Conservation (phyloP, 2,797 vertebrate species). For the Catharus ustulatus region DNA sequence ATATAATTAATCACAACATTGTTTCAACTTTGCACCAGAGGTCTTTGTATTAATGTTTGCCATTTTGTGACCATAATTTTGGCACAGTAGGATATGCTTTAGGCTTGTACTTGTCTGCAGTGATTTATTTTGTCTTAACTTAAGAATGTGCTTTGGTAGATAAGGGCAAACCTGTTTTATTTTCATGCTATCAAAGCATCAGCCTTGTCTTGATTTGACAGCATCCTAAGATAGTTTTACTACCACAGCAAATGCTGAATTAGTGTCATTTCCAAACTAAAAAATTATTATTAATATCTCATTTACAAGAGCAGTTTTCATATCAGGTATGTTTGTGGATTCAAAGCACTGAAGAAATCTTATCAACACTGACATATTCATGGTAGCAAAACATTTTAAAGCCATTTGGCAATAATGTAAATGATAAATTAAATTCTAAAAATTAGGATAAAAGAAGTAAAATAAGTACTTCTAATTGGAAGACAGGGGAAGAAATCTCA, state of each 20-base stretch:
- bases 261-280: conserved; percentile 26
- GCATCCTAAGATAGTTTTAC: conserved; percentile 9
- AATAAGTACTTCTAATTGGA: neutral
- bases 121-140: conserved; percentile 60
- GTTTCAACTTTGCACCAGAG: neutral
- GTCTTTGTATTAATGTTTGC: neutral
- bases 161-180: conserved; percentile 52
- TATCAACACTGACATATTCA: neutral
- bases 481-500: neutral
- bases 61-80: conserved; percentile 11
- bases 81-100: conserved; percentile 36
- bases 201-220: conserved; percentile 47
- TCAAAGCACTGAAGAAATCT: conserved; percentile 45
- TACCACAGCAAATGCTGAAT: conserved; percentile 31
- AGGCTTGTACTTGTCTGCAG: conserved; percentile 58
- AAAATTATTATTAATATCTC: conserved; percentile 21
- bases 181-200: conserved; percentile 46
- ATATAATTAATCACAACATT: neutral
- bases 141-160: neutral
- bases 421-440: neutral
- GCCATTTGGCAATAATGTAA: conserved; percentile 29
- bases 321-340: conserved; percentile 16
- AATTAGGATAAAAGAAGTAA: neutral
- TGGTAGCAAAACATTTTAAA: conserved; percentile 12
- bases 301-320: conserved; percentile 54